Percentiles rank a stretch among this genome's conserved stretches.
Conservation (phyloP, 2,797 vertebrate species). For the Huso huso region DNA sequence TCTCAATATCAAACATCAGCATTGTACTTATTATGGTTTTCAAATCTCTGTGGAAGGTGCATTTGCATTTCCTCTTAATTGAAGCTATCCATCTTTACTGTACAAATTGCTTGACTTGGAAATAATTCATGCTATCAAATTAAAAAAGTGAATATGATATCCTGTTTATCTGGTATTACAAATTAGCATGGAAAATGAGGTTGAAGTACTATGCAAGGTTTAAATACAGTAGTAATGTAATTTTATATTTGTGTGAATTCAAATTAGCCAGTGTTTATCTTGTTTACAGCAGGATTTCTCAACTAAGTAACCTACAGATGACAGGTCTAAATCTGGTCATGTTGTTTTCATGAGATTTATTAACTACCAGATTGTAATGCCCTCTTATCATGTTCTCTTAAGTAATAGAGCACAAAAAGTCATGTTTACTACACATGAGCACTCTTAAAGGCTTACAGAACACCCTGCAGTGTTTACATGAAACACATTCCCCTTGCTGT, state of each 20-base stretch:
- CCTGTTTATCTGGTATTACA: not conserved
- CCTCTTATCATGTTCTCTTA: no score
- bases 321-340: not conserved
- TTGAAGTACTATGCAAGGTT: not conserved
- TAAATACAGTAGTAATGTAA: not conserved
- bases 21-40: not conserved
- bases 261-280: not conserved
- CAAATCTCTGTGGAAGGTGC: not conserved
- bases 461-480: no score
- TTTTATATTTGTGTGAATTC: not conserved
- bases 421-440: no score
- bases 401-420: no score
- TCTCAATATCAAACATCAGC: not conserved
- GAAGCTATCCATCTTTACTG: not conserved
- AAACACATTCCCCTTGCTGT: no score
- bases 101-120: slow-evolving; percentile 1
- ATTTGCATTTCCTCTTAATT: not conserved
- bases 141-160: not conserved
- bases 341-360: not conserved
- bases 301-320: not conserved
- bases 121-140: not conserved
- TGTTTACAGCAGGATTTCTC: not conserved
- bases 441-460: no score
- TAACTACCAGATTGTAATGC: no score
- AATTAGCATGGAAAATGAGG: not conserved